These are phyloP conservation scores for Psittacara wagleri DNA, from an alignment of 2,113 vertebrate genomes.

Conservation along the genomic window DNA sequence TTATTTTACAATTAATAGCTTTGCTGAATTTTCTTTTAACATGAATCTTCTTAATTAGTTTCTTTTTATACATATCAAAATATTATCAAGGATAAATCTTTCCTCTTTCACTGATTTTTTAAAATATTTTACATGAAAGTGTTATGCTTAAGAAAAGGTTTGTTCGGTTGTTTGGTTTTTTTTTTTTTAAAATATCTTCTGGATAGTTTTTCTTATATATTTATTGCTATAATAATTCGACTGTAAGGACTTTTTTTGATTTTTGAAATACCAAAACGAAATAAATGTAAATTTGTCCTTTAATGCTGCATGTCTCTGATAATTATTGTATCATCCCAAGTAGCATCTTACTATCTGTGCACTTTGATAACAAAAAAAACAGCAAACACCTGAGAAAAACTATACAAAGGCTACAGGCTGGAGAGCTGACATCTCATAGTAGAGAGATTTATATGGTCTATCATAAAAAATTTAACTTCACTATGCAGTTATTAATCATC, in stretches of 20 bases:
- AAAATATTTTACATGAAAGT: background rate
- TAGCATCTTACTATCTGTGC: background rate
- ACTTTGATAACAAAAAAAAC: background rate
- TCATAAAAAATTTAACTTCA: conserved; percentile 15
- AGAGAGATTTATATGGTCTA: conserved; percentile 2
- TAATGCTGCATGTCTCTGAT: background rate
- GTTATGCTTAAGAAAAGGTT: background rate
- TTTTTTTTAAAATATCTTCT: background rate
- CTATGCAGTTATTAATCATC: background rate
- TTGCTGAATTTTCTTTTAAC: background rate
- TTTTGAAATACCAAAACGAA: background rate
- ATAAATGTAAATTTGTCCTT: background rate
- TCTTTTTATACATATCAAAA: background rate
- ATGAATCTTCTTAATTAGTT: background rate
- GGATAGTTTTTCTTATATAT: background rate
- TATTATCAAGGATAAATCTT: background rate
- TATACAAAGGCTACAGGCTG: background rate
- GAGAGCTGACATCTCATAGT: background rate
- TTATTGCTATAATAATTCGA: background rate
- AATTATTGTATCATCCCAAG: background rate
- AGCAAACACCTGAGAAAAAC: background rate
- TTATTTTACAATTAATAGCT: background rate
- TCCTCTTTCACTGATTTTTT: background rate
- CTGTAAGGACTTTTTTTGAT: background rate
- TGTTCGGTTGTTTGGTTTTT: background rate